Conservation (phyloP, 2,888 invertebrate genomes). For the Gymnocheta viridis region DNA sequence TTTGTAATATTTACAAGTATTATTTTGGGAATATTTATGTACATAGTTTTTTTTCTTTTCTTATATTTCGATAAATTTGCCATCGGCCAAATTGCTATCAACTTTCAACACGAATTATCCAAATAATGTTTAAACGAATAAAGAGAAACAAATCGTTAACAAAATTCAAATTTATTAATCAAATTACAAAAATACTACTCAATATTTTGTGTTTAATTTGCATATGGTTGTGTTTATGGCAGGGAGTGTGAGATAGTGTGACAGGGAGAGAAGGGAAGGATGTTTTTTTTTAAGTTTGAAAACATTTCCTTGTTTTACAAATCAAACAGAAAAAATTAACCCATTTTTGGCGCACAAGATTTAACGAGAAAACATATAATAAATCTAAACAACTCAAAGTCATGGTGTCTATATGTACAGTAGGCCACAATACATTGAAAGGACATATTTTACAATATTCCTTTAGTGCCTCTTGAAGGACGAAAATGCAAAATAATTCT, state of each 20-base stretch:
- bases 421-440: no score
- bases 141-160: constrained; percentile 52
- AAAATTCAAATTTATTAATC: constrained; percentile 67
- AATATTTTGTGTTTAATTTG: constrained; percentile 32
- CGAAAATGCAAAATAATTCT: no score
- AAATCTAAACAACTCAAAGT: no score
- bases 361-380: no score
- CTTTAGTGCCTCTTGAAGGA: no score
- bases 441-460: no score
- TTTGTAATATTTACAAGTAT: constrained; percentile 54
- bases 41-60: background rate
- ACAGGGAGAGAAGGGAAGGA: background rate
- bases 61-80: constrained; percentile 51
- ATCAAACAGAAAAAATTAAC: constrained; percentile 35
- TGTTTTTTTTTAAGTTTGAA: constrained; percentile 36
- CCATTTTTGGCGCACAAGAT: background rate
- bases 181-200: constrained; percentile 30
- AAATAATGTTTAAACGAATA: constrained; percentile 48
- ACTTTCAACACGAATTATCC: constrained; percentile 70
- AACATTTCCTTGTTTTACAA: constrained; percentile 63
- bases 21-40: constrained; percentile 17
- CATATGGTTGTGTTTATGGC: background rate
- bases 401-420: no score
- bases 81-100: constrained; percentile 70
- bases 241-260: no score